phyloP scores from a whole-genome alignment of 2,888 invertebrate genomes.

The Parascotia fuliginaria region DNA sequence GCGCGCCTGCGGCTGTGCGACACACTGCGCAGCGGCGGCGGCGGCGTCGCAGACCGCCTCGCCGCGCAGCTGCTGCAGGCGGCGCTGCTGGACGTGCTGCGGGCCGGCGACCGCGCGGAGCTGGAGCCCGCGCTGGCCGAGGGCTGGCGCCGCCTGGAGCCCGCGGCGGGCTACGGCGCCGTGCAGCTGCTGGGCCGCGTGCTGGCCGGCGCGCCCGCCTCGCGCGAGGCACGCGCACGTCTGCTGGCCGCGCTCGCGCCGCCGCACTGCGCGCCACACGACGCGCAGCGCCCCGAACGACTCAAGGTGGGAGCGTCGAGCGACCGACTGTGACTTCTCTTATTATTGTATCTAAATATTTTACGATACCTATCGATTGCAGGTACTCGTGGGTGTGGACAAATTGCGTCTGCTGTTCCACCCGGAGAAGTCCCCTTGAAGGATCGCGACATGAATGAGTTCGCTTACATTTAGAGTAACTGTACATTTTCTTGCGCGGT shows the following conservation, averaged over 20 bases:
- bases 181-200: slow-evolving; percentile 33
- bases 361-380: too few relatives aligned
- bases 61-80: slow-evolving; percentile 6
- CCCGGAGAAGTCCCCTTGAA: slow-evolving; percentile 16
- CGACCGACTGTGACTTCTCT: too few relatives aligned
- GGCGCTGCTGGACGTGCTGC: slow-evolving; percentile 5
- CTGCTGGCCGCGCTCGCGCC: slow-evolving; percentile 32
- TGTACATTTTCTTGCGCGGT: too few relatives aligned
- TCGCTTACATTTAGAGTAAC: too few relatives aligned
- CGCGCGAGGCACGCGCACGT: slow-evolving; percentile 8
- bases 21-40: slow-evolving; percentile 33
- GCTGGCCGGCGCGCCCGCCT: slow-evolving; percentile 1
- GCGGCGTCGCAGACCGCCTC: slow-evolving; percentile 20
- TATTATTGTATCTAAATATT: too few relatives aligned
- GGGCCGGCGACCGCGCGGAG: slow-evolving; percentile 18
- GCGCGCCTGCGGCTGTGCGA: slow-evolving; percentile 30
- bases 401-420: slow-evolving; percentile 50
- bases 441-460: too few relatives aligned
- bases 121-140: slow-evolving; percentile 15
- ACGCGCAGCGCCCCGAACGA: slow-evolving; percentile 19
- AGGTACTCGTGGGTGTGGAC: slow-evolving; percentile 48
- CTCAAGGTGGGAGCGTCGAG: slow-evolving; percentile 20
- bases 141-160: slow-evolving; percentile 14
- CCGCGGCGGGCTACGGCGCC: slow-evolving; percentile 16
- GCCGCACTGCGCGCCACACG: slow-evolving; percentile 7